Evolutionary conservation across 2,888 invertebrate genomes (phyloP), one percentile per base, ranked within the genome.

Genomic region (Xanthorhoe designata): DNA sequence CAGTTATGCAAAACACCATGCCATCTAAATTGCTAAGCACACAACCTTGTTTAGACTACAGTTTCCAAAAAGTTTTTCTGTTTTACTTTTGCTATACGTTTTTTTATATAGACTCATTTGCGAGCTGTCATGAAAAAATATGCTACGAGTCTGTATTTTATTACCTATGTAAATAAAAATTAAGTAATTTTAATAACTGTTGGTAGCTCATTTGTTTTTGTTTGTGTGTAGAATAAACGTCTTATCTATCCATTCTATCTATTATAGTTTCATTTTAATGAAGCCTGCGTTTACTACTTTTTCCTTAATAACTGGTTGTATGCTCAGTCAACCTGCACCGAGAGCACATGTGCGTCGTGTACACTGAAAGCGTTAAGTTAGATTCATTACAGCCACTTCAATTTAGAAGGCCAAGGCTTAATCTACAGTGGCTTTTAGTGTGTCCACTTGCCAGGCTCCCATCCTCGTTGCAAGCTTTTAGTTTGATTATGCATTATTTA

Each of bases 401-500:
- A 47, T 29, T 49, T 32, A 42, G n/a, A 13, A 45, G 13, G 29
- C 29, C 17, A 24, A 47, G 13, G 24, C 45, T 45, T 45, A 56
- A 73, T 67, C 65, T 69, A 57, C 66, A 58, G 64, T 69, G 49
- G 77, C 77, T 77, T 71, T 77, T 77, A 75, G 75, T 73, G 72
- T 72, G 78, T 77, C 81, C 80, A 80, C 76, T 78, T 19, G 66
- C 58, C 29, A 38, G 32, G 32, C 29, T 54, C 47, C 47, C 50
- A 69, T 69, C 66, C 53, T 78, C 77, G 81, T 78, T 78, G 79
- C 76, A 76, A 68, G 85, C 83, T 85, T 81, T 83, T 81, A 84
- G 81, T 78, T 79, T 80, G 78, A 81, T 83, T 78, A 78, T 84
- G 74, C 81, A 80, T 78, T 82, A 83, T 83, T 73, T 74, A 73